These are phyloP conservation scores for Cepaea nemoralis DNA, from an alignment of 1,140 invertebrate genomes.

Conservation along the genomic window DNA sequence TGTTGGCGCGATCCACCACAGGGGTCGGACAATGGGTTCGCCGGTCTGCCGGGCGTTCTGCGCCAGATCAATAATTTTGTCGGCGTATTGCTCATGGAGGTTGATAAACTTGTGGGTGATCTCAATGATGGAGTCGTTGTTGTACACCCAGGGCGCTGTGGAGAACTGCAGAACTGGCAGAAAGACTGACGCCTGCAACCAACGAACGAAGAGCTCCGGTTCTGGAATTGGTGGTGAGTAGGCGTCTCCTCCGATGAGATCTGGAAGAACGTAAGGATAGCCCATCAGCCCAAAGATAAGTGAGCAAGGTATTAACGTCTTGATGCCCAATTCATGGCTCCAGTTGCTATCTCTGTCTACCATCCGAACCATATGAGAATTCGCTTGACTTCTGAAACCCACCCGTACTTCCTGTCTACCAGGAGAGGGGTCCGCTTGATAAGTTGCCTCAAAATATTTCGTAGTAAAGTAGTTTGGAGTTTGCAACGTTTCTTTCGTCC, in stretches of 20 bases:
- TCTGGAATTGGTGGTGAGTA: conserved; percentile 61
- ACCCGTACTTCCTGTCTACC: conserved; percentile 82
- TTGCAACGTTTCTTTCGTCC: conserved; percentile 20
- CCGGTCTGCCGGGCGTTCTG: conserved; percentile 50
- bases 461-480: conserved; percentile 64
- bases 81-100: conserved; percentile 79
- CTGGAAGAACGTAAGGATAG: conserved; percentile 88
- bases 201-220: conserved; percentile 80
- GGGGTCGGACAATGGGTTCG: conserved; percentile 79
- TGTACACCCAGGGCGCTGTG: conserved; percentile 88
- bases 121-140: conserved; percentile 76
- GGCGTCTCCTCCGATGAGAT: conserved; percentile 94
- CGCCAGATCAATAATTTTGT: conserved; percentile 51
- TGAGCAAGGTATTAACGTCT: conserved; percentile 84
- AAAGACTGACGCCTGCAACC: conserved; percentile 88
- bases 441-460: conserved; percentile 69
- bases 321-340: conserved; percentile 86
- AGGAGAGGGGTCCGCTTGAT: conserved; percentile 75
- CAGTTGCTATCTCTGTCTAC: conserved; percentile 88
- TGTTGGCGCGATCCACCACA: conserved; percentile 91
- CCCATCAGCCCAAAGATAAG: conserved; percentile 87
- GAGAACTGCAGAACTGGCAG: conserved; percentile 92
- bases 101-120: conserved; percentile 79
- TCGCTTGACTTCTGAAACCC: conserved; percentile 83
- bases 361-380: conserved; percentile 89